Evolutionary conservation across 2,888 invertebrate species (phyloP), one percentile per base, ranked within the genome.

Genomic region (Eupeodes latifasciatus): DNA sequence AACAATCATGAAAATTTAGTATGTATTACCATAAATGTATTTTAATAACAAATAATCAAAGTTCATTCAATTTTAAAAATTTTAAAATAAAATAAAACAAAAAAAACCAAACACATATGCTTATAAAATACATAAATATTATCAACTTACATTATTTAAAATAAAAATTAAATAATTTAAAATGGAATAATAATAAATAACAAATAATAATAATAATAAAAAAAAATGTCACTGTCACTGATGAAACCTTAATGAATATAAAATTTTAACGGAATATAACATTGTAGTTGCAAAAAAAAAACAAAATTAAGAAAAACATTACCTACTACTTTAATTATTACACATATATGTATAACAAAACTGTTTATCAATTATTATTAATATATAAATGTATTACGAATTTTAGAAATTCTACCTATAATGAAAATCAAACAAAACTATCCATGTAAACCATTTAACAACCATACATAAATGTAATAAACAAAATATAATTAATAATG

Each of bases 151-250:
- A 55, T 9, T 27, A 12, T 10, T 47, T 16, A 19, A 19, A 62
- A 5, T 19, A 53, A 36, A n/a, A 36, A 36, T 0, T 4, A 51
- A 67, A 53, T 12, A 51, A 27, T 51, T 14, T 47, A 11, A 47
- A 47, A 40, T 40, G 40, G n/a, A 40, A 44, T 64, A 64, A 64
- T 19, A 19, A 49, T 40, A 36, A 36, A 40, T 6, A 72, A 72
- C 19, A 40, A 40, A 40, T 59, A 27, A 57, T 34, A 59, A 59
- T 59, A 59, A 36, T 14, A 11, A 47, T 12, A 47, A 47, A 14
- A 34, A 0, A 59, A 40, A 57, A 55, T 72, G 79, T 71, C 79
- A 72, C 79, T 80, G 79, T 80, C 72, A 72, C 62, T 61, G 59
- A 72, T 59, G 47, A 72, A 72, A 72, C 57, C 57, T 59, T 72